phyloP scores from a whole-genome alignment of 2,113 vertebrate genomes.

The Otocyon megalotis region DNA sequence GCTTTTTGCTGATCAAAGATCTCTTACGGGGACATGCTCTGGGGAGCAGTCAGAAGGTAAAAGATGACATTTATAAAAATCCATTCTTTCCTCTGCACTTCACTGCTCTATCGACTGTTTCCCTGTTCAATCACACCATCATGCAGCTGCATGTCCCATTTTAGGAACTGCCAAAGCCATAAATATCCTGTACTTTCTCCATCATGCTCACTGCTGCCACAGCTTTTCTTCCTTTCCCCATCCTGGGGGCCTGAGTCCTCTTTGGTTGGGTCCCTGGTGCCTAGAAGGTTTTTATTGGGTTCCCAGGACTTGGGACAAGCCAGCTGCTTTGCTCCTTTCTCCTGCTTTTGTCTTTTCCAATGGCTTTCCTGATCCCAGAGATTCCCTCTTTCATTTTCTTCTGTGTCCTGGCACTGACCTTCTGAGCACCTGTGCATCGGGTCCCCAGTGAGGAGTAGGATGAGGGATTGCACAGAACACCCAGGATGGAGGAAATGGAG shows the following conservation, averaged over 20 bases:
- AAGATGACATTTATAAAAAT: constrained; percentile 53
- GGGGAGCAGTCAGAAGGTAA: constrained; percentile 56
- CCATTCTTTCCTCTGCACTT: constrained; percentile 44
- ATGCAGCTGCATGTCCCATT: neutral
- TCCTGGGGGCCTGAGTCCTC: neutral
- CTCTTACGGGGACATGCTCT: neutral
- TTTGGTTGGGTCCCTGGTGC: neutral
- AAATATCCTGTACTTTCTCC: neutral
- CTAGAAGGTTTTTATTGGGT: neutral
- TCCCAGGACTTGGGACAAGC: neutral
- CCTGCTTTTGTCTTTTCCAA: neutral
- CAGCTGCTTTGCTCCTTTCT: neutral
- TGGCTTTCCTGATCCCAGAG: neutral
- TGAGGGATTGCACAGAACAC: neutral
- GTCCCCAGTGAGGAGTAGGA: too few relatives aligned
- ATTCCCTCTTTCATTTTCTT: neutral
- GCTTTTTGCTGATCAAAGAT: neutral
- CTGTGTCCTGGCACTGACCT: neutral
- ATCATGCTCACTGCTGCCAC: accelerated
- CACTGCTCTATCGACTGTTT: constrained; percentile 35
- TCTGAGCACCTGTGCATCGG: neutral
- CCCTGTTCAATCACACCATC: constrained; percentile 41
- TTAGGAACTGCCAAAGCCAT: neutral
- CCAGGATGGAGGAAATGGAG: neutral
- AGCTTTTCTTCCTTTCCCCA: neutral